Evolutionary conservation across 2,888 invertebrate genomes (phyloP).

Genomic region (Meteorus cinctellus): DNA sequence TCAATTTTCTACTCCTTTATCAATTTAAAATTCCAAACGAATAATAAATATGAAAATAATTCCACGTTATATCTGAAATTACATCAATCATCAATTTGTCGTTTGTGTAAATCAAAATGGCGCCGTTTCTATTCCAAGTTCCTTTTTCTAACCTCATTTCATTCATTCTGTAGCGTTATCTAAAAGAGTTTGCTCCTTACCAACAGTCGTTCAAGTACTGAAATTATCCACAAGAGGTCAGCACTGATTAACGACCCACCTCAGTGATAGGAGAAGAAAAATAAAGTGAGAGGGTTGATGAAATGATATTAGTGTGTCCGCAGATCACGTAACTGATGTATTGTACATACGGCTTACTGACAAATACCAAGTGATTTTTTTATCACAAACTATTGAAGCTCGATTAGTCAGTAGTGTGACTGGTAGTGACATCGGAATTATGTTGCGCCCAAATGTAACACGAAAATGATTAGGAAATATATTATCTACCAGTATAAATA

Average conservation of each 20-base stretch:
- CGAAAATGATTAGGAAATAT: conserved; percentile 43
- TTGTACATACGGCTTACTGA: neutral
- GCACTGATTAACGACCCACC: neutral
- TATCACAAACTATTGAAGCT: conserved; percentile 35
- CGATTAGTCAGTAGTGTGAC: conserved; percentile 48
- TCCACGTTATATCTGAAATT: too few relatives aligned
- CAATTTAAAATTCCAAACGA: too few relatives aligned
- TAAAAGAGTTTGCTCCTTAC: too few relatives aligned
- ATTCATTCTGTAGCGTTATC: too few relatives aligned
- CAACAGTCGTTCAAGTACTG: neutral
- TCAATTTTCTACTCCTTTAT: too few relatives aligned
- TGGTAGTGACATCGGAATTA: conserved; percentile 33
- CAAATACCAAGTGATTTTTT: neutral
- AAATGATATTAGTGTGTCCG: neutral
- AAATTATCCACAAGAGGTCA: neutral
- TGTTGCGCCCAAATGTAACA: conserved; percentile 10
- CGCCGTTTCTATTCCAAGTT: too few relatives aligned
- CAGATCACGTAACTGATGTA: neutral
- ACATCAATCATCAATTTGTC: too few relatives aligned
- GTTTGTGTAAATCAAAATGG: too few relatives aligned
- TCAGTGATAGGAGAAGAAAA: neutral
- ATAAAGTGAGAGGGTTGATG: neutral
- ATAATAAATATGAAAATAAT: too few relatives aligned
- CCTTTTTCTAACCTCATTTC: too few relatives aligned
- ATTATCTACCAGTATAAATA: conserved; percentile 9